A percentile compares a stretch with the other conserved stretches of the same genome.
Conservation (phyloP, 2,113 vertebrate species). For the Dunckerocampus dactyliophorus region DNA sequence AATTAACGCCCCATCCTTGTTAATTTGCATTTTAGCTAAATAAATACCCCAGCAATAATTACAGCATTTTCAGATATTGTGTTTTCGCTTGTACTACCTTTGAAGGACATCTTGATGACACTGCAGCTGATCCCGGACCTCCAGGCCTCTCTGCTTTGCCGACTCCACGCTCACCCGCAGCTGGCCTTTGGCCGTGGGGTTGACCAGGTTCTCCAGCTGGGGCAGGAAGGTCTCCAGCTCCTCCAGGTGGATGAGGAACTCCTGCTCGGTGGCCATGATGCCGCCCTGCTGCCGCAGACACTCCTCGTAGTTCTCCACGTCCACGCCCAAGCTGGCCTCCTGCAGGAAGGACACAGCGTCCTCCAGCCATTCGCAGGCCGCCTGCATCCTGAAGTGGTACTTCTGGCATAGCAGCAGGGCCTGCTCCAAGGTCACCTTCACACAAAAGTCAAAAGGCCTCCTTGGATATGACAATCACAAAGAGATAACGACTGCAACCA, state of each 20-base stretch:
- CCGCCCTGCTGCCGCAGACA: conserved; percentile 81
- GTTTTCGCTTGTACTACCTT: conserved; percentile 69
- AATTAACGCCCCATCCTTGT: no score
- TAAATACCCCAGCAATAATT: no score
- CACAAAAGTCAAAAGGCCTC: conserved; percentile 12
- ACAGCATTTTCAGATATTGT: no score
- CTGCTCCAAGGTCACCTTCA: conserved; percentile 84
- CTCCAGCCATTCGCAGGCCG: conserved; percentile 88
- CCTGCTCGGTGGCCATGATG: conserved; percentile 84
- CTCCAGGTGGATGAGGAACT: conserved; percentile 77
- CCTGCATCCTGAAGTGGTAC: conserved; percentile 86
- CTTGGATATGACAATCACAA: neutral
- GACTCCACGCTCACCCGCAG: conserved; percentile 75
- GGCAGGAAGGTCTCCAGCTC: conserved; percentile 78
- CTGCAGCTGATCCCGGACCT: conserved; percentile 75
- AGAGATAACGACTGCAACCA: neutral
- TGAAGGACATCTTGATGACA: conserved; percentile 81
- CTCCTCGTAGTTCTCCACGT: conserved; percentile 89
- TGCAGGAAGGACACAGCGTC: conserved; percentile 88
- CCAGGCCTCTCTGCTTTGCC: conserved; percentile 77
- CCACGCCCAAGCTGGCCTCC: conserved; percentile 81
- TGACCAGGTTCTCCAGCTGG: conserved; percentile 78
- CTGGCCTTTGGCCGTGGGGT: conserved; percentile 76
- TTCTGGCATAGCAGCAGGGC: conserved; percentile 81
- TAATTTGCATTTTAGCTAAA: no score